Conservation (phyloP, 2,797 vertebrate genomes). For the Tragelaphus eurycerus region DNA sequence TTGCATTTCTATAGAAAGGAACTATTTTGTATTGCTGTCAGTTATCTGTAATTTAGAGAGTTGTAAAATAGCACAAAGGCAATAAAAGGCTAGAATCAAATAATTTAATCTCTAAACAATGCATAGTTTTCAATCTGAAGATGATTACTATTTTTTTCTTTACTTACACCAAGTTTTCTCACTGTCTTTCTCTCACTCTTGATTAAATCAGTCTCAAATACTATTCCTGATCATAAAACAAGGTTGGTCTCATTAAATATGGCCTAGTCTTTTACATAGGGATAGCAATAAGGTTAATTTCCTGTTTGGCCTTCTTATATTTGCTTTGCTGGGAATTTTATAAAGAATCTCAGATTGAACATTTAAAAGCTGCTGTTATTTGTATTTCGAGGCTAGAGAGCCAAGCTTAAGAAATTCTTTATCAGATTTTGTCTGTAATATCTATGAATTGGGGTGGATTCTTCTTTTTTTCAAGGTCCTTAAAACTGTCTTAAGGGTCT, state of each 20-base stretch:
- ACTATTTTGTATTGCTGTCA: slow-evolving; percentile 10
- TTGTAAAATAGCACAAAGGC: slow-evolving; percentile 20
- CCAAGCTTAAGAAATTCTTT: neutral
- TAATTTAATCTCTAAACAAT: neutral
- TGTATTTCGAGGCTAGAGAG: slow-evolving; percentile 6
- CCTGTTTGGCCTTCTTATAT: neutral
- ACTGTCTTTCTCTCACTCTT: neutral
- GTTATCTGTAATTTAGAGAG: neutral
- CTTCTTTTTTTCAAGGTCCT: neutral
- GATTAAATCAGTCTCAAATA: neutral
- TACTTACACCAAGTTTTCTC: neutral
- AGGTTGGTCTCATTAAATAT: neutral
- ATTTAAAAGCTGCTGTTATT: neutral
- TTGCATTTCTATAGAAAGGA: neutral
- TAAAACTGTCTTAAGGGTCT: neutral
- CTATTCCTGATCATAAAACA: neutral
- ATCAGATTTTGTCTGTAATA: neutral
- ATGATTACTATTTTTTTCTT: neutral
- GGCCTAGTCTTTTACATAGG: neutral
- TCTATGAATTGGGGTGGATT: neutral
- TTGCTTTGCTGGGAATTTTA: slow-evolving; percentile 12
- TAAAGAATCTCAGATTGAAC: neutral
- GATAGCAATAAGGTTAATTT: slow-evolving; percentile 11
- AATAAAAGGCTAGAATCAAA: slow-evolving; percentile 22
- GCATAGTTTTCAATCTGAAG: neutral